Base-by-base conservation (phyloP, 2,888 invertebrate genomes). In the Tachina fera region DNA sequence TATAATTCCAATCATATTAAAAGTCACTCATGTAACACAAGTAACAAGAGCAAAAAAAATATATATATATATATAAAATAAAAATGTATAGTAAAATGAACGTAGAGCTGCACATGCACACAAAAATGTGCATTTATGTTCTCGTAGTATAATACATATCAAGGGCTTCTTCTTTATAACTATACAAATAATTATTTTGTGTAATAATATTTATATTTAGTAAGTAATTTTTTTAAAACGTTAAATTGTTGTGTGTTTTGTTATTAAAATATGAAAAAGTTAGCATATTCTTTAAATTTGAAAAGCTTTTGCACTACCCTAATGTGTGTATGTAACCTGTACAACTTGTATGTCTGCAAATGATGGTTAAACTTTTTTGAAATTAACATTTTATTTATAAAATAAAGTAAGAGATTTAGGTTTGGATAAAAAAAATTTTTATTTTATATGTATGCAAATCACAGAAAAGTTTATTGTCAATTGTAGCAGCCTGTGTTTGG, bases 1-100 rank as follows among this genome's bases (percentile, higher is more conserved):
- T 82, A 82, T 77, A 85, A 82, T 82, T 82, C 63, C 77, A 78
- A 78, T 82, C 82, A 82, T 82, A 85, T 82, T 82, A 85, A 81
- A 85, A 82, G 78, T 78, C 82, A 85, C 22, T 78, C 82, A 60
- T 70, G 74, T 70, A 65, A 72, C 51, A 74, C 53, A 68, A 61
- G 31, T 19, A 13, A 14, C 22, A 49, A 61, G 1, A 49, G 13
- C 45, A n/a, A 43, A 47, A 68, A 43, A 56, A 31, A 31, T 6
- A 6, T 4, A 31, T 31, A n/a, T n/a, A n/a, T n/a, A n/a, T 31
- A 31, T 6, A 31, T 6, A 6, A 31, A 31, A 31, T 31, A 31
- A 31, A 31, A 31, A 31, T 31, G 31, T 31, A 1, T 31, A 31
- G 31, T 13, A 51, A 51, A 58, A 14, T 9, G 4, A 11, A 39